Evolutionary conservation across 2,113 vertebrate species (phyloP).

Genomic region (Oreotrochilus melanogaster): DNA sequence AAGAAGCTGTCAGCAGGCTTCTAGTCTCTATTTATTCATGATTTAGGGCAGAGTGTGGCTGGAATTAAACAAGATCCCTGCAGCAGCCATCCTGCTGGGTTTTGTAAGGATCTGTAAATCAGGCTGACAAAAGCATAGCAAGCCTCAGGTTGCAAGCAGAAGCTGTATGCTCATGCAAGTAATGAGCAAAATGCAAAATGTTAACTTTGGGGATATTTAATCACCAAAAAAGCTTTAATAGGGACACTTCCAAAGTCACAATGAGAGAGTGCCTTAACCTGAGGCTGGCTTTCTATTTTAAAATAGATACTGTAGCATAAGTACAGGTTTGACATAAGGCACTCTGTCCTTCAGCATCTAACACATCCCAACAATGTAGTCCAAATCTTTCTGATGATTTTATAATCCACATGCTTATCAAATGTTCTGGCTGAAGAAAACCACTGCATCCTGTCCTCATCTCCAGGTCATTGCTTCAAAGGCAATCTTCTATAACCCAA

Average conservation of each 20-base stretch:
- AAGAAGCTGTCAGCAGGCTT: background rate
- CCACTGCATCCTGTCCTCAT: background rate
- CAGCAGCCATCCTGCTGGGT: conserved; percentile 12
- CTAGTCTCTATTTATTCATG: background rate
- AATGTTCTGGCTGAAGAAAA: background rate
- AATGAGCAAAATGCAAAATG: conserved; percentile 22
- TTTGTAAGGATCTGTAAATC: conserved; percentile 17
- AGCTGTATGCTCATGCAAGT: background rate
- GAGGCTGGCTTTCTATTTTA: background rate
- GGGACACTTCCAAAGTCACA: background rate
- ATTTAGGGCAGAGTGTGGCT: background rate
- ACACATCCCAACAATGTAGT: background rate
- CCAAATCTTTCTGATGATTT: background rate
- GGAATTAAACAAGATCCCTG: background rate
- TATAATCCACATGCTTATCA: background rate
- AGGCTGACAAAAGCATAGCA: conserved; percentile 20
- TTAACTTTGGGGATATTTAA: background rate
- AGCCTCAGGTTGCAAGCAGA: background rate
- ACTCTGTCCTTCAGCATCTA: background rate
- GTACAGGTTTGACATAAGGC: background rate
- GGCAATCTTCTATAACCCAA: background rate
- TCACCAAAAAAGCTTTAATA: background rate
- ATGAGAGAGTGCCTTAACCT: background rate
- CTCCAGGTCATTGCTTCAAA: background rate
- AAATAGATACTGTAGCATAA: background rate